Conservation (phyloP, 2,113 vertebrate genomes). For the Salvator merianae region DNA sequence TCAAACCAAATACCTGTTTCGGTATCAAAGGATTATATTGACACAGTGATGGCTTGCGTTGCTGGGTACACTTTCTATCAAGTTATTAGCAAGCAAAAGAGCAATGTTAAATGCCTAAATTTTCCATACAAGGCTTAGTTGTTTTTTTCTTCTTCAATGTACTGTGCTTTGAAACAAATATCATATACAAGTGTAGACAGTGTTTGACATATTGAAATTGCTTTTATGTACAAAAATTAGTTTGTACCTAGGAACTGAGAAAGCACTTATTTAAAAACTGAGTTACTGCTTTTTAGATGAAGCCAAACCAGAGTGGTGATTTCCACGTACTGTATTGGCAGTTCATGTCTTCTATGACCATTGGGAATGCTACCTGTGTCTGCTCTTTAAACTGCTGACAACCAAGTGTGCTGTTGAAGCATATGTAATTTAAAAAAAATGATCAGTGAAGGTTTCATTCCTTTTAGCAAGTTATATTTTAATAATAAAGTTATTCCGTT, state of each 20-base stretch:
- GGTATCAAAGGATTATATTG: neutral
- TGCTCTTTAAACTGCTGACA: neutral
- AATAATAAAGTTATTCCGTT: neutral
- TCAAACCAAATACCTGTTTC: conserved; percentile 8
- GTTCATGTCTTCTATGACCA: too few relatives aligned
- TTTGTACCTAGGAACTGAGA: neutral
- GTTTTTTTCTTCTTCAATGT: neutral
- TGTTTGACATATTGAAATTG: neutral
- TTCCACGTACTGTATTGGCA: neutral
- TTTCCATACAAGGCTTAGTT: neutral
- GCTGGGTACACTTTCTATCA: neutral
- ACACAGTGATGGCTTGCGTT: neutral
- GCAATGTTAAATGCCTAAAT: conserved; percentile 8
- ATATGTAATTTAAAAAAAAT: neutral
- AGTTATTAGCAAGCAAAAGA: neutral
- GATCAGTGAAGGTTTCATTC: neutral
- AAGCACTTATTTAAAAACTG: neutral
- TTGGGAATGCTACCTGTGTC: neutral
- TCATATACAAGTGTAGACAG: neutral
- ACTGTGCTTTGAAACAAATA: neutral
- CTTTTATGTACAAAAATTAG: neutral
- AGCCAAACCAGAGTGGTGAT: neutral
- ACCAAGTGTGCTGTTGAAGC: neutral
- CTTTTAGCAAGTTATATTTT: neutral
- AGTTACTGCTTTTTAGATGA: neutral